Percentiles rank a stretch among this genome's conserved stretches.
Evolutionary conservation across 2,888 invertebrate genomes (phyloP).

Genomic region (Micropterix aruncella): DNA sequence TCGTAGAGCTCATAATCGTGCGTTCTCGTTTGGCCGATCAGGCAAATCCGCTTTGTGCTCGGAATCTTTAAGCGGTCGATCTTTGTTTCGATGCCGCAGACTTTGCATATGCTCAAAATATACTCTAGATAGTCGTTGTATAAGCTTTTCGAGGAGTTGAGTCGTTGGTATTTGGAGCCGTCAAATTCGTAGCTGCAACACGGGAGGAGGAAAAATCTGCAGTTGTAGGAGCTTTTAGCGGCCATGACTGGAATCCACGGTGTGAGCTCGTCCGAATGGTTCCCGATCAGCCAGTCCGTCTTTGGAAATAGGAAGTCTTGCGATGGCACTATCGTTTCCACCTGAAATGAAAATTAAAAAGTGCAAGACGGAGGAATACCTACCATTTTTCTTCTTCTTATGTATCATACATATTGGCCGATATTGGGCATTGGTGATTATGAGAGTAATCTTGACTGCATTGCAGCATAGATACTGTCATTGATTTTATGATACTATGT

Average conservation of each 20-base stretch:
- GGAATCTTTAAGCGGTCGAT: constrained; percentile 88
- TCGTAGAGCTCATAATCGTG: constrained; percentile 23
- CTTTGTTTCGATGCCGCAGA: constrained; percentile 60
- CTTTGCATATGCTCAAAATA: constrained; percentile 40
- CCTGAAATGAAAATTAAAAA: constrained; percentile 28
- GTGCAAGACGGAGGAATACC: too few species aligned
- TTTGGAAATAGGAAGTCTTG: constrained; percentile 50
- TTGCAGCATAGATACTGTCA: too few species aligned
- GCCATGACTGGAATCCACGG: constrained; percentile 96
- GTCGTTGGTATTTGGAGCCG: constrained; percentile 66
- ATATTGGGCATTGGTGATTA: too few species aligned
- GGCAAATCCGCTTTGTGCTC: constrained; percentile 83
- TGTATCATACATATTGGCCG: too few species aligned
- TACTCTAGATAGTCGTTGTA: constrained; percentile 65
- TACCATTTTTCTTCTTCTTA: too few species aligned
- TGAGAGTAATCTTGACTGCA: too few species aligned
- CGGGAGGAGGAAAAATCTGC: constrained; percentile 82
- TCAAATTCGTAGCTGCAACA: constrained; percentile 91
- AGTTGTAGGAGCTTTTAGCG: constrained; percentile 55
- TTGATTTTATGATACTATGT: too few species aligned
- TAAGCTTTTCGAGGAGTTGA: constrained; percentile 54
- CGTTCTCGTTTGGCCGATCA: constrained; percentile 46
- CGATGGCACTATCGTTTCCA: constrained; percentile 52
- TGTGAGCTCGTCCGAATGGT: constrained; percentile 98
- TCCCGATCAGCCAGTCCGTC: constrained; percentile 92